Evolutionary conservation across 37 sponge, comb jelly and placozoan genomes (phyloP).

Genomic region (Hormiphora californensis): DNA sequence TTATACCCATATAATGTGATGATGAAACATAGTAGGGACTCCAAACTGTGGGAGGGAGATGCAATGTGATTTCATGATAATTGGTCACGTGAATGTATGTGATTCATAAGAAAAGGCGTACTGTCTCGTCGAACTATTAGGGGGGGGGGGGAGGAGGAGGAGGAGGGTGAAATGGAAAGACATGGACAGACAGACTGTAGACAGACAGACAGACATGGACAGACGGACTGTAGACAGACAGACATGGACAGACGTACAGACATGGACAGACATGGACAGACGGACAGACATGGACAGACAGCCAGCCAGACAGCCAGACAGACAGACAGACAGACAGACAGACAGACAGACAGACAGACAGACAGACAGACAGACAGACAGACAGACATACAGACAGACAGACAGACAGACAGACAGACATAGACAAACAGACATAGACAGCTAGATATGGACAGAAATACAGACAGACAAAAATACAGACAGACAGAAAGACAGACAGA

Average conservation of each 20-base stretch:
- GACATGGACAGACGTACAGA: background rate
- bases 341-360: background rate
- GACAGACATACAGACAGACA: background rate
- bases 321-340: background rate
- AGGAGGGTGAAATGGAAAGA: background rate
- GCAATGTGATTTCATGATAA: no score
- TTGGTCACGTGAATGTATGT: no score
- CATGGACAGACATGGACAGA: background rate
- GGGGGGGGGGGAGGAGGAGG: background rate
- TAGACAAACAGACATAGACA: no score
- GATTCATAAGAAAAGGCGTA: no score
- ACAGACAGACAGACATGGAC: background rate
- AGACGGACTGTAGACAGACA: background rate
- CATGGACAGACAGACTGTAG: no score
- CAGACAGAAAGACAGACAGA: no score
- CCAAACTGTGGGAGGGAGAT: no score
- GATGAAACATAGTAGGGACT: no score
- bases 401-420: background rate
- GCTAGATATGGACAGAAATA: no score
- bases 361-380: background rate
- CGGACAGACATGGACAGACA: background rate
- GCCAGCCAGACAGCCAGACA: background rate
- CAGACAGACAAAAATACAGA: no score
- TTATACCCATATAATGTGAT: no score
- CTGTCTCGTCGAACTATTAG: no score